Conservation (phyloP, 2,113 vertebrate genomes). For the Todiramphus chloris region DNA sequence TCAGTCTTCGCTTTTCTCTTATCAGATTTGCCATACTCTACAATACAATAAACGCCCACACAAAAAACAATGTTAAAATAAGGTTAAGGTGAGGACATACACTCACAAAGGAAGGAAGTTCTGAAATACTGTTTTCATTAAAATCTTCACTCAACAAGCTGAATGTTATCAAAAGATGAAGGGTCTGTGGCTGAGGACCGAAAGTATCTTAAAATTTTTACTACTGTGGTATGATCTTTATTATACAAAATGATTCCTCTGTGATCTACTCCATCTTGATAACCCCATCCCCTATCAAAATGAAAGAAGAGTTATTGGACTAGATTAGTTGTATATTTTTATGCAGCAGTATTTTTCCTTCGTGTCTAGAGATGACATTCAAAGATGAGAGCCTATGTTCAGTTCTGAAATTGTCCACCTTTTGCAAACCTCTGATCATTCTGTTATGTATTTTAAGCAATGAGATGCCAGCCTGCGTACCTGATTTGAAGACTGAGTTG, state of each 20-base stretch:
- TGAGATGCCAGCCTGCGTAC: neutral
- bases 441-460: neutral
- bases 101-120: slow-evolving; percentile 78
- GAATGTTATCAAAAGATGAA: slow-evolving; percentile 50
- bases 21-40: slow-evolving; percentile 72
- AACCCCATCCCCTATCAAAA: neutral
- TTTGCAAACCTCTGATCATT: neutral
- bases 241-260: slow-evolving; percentile 11
- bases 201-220: slow-evolving; percentile 26
- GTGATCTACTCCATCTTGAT: neutral
- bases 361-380: neutral
- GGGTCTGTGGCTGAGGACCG: neutral
- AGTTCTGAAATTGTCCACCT: neutral
- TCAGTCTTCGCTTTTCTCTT: slow-evolving; percentile 70
- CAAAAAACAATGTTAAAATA: slow-evolving; percentile 75
- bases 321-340: neutral
- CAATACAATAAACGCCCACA: slow-evolving; percentile 68
- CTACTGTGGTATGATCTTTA: neutral
- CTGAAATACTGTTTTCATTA: slow-evolving; percentile 75
- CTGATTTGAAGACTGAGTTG: neutral
- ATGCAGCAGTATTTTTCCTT: neutral
- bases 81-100: slow-evolving; percentile 69
- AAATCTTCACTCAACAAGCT: slow-evolving; percentile 57
- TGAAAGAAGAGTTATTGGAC: neutral
- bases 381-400: neutral